Conservation (phyloP, 2,113 vertebrate species). For the Solea solea region DNA sequence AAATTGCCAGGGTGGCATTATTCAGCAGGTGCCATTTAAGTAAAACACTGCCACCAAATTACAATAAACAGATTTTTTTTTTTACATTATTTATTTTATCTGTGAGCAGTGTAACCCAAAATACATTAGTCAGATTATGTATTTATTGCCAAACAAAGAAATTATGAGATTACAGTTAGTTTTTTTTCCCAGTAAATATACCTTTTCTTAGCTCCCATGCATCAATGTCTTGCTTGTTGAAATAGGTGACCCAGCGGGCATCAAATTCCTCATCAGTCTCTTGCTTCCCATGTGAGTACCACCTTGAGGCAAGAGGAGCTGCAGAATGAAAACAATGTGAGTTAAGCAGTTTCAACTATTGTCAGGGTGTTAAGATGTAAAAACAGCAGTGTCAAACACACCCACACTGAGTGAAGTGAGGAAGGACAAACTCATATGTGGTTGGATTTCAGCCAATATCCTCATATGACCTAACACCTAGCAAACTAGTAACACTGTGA, state of each 20-base stretch:
- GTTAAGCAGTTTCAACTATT: background rate
- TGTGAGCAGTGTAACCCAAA: no score
- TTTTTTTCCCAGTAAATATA: conserved; percentile 38
- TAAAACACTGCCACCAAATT: no score
- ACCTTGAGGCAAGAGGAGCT: conserved; percentile 86
- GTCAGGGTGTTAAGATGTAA: background rate
- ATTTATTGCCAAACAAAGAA: no score
- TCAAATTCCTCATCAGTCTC: conserved; percentile 99
- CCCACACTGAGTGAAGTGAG: background rate
- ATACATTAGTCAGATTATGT: no score
- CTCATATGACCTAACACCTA: conserved; percentile 23
- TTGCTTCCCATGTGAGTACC: conserved; percentile 91
- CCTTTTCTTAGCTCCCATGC: conserved; percentile 99
- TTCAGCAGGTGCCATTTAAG: no score
- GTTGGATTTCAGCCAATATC: conserved; percentile 30
- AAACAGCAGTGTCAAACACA: conserved; percentile 1
- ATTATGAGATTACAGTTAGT: no score
- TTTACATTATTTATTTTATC: no score
- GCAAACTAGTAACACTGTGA: background rate
- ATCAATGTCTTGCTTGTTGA: conserved; percentile 96
- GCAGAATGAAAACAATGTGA: background rate
- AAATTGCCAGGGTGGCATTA: background rate
- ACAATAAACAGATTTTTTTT: no score
- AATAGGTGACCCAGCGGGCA: conserved; percentile 97
- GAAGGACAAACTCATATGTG: conserved; percentile 6